Evolutionary conservation across 2,888 invertebrate species (phyloP).

Genomic region (Hirtodrosophila alboralis): DNA sequence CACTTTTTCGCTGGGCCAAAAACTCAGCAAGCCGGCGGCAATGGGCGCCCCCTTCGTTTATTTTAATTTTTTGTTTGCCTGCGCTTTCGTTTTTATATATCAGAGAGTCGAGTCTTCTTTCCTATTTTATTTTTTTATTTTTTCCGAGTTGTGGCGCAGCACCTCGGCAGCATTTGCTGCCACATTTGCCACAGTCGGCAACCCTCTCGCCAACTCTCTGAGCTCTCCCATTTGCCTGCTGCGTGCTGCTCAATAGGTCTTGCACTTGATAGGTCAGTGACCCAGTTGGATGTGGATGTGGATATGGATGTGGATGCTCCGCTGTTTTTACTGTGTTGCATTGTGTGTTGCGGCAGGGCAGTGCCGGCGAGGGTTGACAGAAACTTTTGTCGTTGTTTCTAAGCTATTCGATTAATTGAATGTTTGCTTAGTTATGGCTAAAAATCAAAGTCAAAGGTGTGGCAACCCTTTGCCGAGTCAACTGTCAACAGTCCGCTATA

Average conservation of each 20-base stretch:
- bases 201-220: constrained; percentile 35
- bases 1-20: constrained; percentile 32
- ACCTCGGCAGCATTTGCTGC: constrained; percentile 51
- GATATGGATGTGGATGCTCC: constrained; percentile 27
- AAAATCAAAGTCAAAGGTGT: constrained; percentile 48
- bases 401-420: constrained; percentile 39
- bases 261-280: constrained; percentile 83
- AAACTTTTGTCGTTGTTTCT: constrained; percentile 29
- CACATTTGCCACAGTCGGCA: constrained; percentile 44
- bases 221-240: constrained; percentile 39
- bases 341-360: constrained; percentile 69
- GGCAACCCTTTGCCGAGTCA: constrained; percentile 18
- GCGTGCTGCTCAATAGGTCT: constrained; percentile 75
- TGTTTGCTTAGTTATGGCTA: constrained; percentile 27
- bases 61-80: constrained; percentile 77
- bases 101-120: constrained; percentile 32
- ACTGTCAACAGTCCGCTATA: constrained; percentile 41
- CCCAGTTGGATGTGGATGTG: constrained; percentile 70
- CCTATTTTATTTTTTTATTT: constrained; percentile 26
- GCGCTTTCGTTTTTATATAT: constrained; percentile 72
- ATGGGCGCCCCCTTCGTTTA: constrained; percentile 65
- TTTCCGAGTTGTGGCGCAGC: constrained; percentile 34
- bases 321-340: constrained; percentile 10
- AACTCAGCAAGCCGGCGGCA: constrained; percentile 6
- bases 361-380: constrained; percentile 55